A percentile compares a stretch with the other conserved stretches of the same genome.
These are phyloP conservation scores for Hipposideros armiger DNA, from an alignment of 2,113 vertebrate genomes.

Conservation along the genomic window DNA sequence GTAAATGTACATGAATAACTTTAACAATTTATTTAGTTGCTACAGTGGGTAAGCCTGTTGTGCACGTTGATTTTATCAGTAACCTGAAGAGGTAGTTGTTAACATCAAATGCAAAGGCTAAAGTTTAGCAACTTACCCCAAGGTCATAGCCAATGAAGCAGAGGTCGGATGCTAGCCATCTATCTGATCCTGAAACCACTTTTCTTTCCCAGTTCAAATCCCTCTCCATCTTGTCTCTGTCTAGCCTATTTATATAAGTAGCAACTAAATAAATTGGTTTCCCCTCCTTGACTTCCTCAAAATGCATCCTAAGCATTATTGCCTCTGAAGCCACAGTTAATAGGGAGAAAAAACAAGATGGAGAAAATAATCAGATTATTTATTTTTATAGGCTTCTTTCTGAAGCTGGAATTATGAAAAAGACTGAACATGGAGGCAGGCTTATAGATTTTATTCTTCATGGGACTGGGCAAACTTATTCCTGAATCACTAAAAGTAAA, in stretches of 20 bases:
- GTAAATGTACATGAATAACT: background rate
- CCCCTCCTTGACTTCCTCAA: background rate
- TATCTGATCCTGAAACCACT: background rate
- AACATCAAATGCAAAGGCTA: background rate
- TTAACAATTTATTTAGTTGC: background rate
- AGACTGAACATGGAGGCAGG: background rate
- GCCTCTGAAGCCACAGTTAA: background rate
- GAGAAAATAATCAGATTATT: background rate
- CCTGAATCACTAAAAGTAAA: background rate
- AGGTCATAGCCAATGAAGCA: background rate
- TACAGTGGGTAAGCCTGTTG: background rate
- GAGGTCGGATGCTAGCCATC: background rate
- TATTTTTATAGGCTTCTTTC: background rate
- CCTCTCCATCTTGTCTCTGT: background rate
- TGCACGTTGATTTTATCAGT: background rate
- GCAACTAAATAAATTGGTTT: background rate
- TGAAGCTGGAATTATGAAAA: background rate
- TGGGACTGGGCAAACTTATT: background rate
- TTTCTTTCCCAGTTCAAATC: background rate
- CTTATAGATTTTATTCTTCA: background rate
- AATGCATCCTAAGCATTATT: background rate
- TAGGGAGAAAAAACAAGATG: background rate
- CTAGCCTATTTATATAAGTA: background rate
- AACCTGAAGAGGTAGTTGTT: background rate
- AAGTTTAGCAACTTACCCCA: background rate